A percentile compares a stretch with the other conserved stretches of the same genome.
These are phyloP conservation scores for Hestina assimilis DNA, from an alignment of 1,140 invertebrate species.

Conservation along the genomic window DNA sequence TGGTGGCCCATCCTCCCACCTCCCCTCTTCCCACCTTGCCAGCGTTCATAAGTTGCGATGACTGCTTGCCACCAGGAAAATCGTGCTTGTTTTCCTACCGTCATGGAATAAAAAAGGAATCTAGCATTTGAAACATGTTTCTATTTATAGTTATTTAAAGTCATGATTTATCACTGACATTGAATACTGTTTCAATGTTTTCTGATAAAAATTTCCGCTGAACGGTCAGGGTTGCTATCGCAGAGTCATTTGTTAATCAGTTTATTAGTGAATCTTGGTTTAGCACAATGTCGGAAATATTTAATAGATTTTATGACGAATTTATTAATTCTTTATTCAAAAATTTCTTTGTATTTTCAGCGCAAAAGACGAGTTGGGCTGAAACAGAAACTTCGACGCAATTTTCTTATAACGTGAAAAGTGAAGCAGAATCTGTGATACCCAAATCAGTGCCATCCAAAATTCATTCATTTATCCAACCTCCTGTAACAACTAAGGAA, in stretches of 20 bases:
- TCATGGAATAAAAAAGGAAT: background rate
- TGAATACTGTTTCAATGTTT: conserved; percentile 26
- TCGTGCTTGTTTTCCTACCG: no score
- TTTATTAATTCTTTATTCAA: conserved; percentile 44
- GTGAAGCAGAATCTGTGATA: conserved; percentile 51
- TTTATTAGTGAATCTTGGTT: conserved; percentile 29
- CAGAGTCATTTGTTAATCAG: conserved; percentile 31
- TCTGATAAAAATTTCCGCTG: conserved; percentile 59
- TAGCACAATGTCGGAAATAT: conserved; percentile 45
- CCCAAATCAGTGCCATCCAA: conserved; percentile 56
- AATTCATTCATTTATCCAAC: conserved; percentile 54
- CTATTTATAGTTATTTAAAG: background rate
- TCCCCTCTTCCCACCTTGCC: no score
- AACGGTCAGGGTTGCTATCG: conserved; percentile 20
- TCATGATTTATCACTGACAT: conserved; percentile 26
- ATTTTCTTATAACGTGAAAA: conserved; percentile 57
- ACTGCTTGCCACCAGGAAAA: no score
- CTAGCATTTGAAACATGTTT: background rate
- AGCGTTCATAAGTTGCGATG: no score
- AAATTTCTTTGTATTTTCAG: conserved; percentile 59
- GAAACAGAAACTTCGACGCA: conserved; percentile 57
- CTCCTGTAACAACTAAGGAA: conserved; percentile 56
- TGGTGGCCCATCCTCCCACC: no score
- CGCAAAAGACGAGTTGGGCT: conserved; percentile 67
- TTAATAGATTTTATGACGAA: conserved; percentile 43